Conservation (phyloP, 2,888 invertebrate species). For the Heliconius erato region DNA sequence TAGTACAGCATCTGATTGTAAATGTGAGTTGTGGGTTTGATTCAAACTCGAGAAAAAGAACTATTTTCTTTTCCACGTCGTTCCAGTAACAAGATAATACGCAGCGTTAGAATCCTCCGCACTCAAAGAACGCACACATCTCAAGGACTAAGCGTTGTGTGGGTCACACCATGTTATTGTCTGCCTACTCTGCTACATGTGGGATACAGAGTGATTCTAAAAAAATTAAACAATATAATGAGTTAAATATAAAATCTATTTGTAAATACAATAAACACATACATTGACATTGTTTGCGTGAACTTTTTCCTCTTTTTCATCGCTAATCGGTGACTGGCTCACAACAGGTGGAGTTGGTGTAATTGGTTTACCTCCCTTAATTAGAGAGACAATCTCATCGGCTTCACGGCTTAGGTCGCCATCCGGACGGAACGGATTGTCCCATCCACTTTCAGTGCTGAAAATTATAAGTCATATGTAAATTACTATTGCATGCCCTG, state of each 20-base stretch:
- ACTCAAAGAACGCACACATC: too few relatives aligned
- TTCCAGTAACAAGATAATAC: too few relatives aligned
- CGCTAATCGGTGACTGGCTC: conserved; percentile 84
- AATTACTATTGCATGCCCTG: not conserved
- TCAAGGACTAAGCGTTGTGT: too few relatives aligned
- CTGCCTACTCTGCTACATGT: too few relatives aligned
- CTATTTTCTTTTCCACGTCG: too few relatives aligned
- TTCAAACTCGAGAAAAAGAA: too few relatives aligned
- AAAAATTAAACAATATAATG: too few relatives aligned
- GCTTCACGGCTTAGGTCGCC: conserved; percentile 97
- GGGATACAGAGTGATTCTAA: too few relatives aligned
- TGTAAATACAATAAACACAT: conserved; percentile 54
- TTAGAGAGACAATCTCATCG: conserved; percentile 97
- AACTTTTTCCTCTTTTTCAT: conserved; percentile 77
- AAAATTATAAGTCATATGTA: conserved; percentile 38
- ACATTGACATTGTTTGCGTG: conserved; percentile 77
- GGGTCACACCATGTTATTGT: too few relatives aligned
- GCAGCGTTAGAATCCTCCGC: too few relatives aligned
- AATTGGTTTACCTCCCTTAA: conserved; percentile 95
- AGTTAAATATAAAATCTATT: not conserved
- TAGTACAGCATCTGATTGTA: not conserved
- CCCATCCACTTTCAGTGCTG: conserved; percentile 98
- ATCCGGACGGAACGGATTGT: conserved; percentile 98
- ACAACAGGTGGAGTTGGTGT: conserved; percentile 89
- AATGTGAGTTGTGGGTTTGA: not conserved